Percentiles rank a stretch among this genome's conserved stretches.
Conservation (phyloP, 2,888 invertebrate genomes). For the Bugula neritina region DNA sequence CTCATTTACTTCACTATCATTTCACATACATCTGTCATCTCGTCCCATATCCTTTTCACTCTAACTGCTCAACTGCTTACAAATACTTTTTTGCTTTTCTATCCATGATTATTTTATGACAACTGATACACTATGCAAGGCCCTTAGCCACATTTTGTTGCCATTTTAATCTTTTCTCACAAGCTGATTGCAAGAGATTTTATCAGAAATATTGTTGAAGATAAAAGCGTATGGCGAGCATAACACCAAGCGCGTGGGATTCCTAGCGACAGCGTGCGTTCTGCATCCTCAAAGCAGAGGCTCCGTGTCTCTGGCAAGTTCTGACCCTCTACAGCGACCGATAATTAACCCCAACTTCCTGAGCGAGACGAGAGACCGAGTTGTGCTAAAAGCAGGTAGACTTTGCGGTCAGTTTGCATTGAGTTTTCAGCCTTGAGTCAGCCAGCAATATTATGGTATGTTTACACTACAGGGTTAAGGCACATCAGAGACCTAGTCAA, state of each 20-base stretch:
- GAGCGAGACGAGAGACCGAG: constrained; percentile 59
- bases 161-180: not conserved
- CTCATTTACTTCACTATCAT: too few relatives aligned
- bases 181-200: too few relatives aligned
- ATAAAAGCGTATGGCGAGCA: too few relatives aligned
- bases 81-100: too few relatives aligned
- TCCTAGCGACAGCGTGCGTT: constrained; percentile 58
- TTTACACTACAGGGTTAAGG: constrained; percentile 32
- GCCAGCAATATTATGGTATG: too few relatives aligned
- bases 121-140: not conserved
- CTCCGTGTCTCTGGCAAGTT: constrained; percentile 66
- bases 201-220: too few relatives aligned
- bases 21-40: too few relatives aligned
- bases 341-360: constrained; percentile 86
- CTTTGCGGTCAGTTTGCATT: too few relatives aligned
- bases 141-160: not conserved
- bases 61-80: too few relatives aligned
- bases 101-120: not conserved
- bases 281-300: constrained; percentile 75
- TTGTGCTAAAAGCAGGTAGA: constrained; percentile 35
- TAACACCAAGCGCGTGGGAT: not conserved
- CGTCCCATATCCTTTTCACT: too few relatives aligned
- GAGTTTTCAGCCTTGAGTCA: too few relatives aligned
- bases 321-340: constrained; percentile 72
- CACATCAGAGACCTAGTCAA: constrained; percentile 33